These are phyloP conservation scores for Erethizon dorsatum DNA, from an alignment of 2,797 vertebrate genomes.

Conservation along the genomic window DNA sequence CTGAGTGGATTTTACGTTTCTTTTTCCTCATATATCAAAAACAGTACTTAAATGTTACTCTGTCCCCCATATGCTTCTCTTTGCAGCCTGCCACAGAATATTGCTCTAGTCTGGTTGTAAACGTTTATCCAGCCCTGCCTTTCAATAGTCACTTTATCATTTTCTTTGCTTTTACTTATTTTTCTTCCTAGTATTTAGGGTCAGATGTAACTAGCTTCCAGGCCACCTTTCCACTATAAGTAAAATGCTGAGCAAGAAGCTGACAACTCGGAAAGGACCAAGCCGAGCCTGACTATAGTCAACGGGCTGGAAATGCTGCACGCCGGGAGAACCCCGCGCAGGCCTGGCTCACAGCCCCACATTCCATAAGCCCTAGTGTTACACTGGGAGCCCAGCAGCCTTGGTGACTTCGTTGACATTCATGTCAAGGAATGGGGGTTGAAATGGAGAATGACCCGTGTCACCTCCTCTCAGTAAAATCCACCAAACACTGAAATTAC, in stretches of 20 bases:
- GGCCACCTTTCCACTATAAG: background rate
- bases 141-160: background rate
- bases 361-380: background rate
- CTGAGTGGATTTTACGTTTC: slow-evolving; percentile 7
- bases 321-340: too few species aligned
- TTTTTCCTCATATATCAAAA: slow-evolving; percentile 17
- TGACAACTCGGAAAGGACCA: background rate
- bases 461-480: background rate
- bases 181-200: background rate
- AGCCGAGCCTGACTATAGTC: background rate
- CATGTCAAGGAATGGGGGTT: background rate
- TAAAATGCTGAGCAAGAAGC: background rate
- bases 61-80: background rate
- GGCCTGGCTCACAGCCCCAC: too few species aligned
- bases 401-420: background rate
- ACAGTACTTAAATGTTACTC: background rate
- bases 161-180: background rate
- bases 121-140: background rate
- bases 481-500: background rate
- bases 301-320: background rate
- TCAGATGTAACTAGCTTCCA: background rate
- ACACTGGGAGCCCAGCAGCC: background rate
- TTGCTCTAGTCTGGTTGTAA: background rate
- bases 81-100: background rate
- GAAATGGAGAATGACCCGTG: background rate